Evolutionary conservation across 2,113 vertebrate genomes (phyloP).

Genomic region (Narcine bancroftii): DNA sequence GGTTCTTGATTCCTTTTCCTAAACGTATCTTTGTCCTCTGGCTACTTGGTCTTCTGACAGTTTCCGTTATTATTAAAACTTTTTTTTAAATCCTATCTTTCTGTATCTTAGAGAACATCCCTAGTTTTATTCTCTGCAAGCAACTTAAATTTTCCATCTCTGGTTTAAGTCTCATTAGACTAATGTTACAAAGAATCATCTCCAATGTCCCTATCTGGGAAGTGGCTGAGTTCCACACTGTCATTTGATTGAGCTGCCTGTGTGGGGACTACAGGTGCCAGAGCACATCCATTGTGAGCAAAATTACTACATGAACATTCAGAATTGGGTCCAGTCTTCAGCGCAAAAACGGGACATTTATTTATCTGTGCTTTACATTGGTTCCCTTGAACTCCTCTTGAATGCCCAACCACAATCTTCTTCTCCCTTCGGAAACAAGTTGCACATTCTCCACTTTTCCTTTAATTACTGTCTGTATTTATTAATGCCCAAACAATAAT

Average conservation of each 20-base stretch:
- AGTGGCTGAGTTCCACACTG: too few species aligned
- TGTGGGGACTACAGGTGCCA: not conserved
- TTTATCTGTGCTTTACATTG: too few species aligned
- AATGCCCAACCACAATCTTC: not conserved
- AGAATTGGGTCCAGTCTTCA: not conserved
- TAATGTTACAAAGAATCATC: not conserved
- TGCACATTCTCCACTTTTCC: not conserved
- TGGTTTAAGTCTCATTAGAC: too few species aligned
- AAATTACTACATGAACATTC: not conserved
- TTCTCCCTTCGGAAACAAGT: not conserved
- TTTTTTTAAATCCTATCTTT: not conserved
- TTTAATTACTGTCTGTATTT: not conserved
- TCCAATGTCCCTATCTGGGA: not conserved
- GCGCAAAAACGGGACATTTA: not conserved
- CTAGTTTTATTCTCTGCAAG: not conserved
- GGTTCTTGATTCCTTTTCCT: too few species aligned
- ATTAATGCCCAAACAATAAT: not conserved
- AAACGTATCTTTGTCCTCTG: not conserved
- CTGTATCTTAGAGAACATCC: not conserved
- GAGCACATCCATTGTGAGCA: not conserved
- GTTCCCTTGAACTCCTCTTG: too few species aligned
- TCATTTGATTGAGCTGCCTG: not conserved
- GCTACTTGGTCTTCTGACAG: not conserved
- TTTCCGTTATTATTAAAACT: not conserved
- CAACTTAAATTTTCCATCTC: not conserved